phyloP scores from a whole-genome alignment of 2,797 vertebrate species.

The Graptemys geographica region DNA sequence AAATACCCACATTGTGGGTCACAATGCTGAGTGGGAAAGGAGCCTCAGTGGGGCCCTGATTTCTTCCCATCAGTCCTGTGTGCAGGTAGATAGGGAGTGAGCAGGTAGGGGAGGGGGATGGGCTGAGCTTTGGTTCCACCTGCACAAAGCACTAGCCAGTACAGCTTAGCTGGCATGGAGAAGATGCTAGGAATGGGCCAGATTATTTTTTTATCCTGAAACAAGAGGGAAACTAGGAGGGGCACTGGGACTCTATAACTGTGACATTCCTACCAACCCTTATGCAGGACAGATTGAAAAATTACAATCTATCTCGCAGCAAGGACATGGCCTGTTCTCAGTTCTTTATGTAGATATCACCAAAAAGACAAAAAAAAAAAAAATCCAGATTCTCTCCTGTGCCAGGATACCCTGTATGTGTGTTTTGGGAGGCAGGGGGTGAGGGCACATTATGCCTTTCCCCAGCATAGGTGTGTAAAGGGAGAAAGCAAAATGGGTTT shows the following conservation, averaged over 20 bases:
- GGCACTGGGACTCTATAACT: neutral
- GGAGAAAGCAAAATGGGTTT: neutral
- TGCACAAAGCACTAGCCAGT: neutral
- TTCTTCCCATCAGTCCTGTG: fast-evolving
- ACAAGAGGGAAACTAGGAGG: neutral
- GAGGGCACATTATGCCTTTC: neutral
- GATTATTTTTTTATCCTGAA: neutral
- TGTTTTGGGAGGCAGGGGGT: neutral
- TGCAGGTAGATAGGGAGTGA: neutral
- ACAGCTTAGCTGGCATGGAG: neutral
- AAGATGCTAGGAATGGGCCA: neutral
- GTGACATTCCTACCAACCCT: neutral
- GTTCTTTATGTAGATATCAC: neutral
- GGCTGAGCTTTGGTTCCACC: neutral
- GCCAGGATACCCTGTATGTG: neutral
- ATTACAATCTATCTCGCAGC: neutral
- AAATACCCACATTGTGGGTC: neutral
- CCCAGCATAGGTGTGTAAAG: neutral
- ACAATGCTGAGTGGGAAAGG: neutral
- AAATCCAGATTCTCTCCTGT: neutral
- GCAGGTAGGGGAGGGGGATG: neutral
- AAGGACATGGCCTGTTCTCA: neutral
- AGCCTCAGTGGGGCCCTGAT: neutral
- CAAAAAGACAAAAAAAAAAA: neutral
- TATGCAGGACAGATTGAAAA: fast-evolving